Base-by-base conservation (phyloP, 2,888 invertebrate genomes). In the Suillia variegata region DNA sequence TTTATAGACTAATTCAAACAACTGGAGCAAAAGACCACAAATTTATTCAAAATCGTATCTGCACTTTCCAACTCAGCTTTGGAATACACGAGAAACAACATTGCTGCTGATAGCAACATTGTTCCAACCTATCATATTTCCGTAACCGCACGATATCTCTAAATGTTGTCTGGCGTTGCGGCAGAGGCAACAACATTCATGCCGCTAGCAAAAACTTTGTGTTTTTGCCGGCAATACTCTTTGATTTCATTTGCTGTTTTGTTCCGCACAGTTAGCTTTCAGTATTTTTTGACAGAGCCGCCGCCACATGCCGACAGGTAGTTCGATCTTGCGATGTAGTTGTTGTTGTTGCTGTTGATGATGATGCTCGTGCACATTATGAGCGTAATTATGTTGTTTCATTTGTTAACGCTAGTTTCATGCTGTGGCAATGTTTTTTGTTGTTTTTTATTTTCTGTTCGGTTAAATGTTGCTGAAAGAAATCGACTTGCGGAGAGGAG, bases 231-330 rank as follows among this genome's bases (percentile, higher is more conserved):
- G 10, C 38, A 10, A 3, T 10, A n/a, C 10, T 38, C 61, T 67
- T 69, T 69, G 66, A 68, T 67, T 66, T 57, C 58, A 62, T 48
- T 57, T 61, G 45, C 53, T 56, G 42, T 48, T 58, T 62, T 26
- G 58, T 59, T 61, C 62, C 56, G 62, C 59, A 20, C 53, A 52
- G 56, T 60, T 52, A 24, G 15, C 31, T 34, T 58, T 45, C 33
- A 53, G 20, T 48, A 53, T 33, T 20, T 45, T 34, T 38, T 13
- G 18, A 18, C 20, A 48, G 5, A 6, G 21, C 18, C 24, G 17
- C 42, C 18, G 21, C 47, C 10, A 8, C 12, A 17, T 45, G 45
- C 58, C 38, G 31, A 18, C n/a, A n/a, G n/a, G n/a, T n/a, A n/a
- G 17, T 53, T 53, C 17, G 18, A 53, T 53, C 24, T 17, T 24